A percentile compares a stretch with the other conserved stretches of the same genome.
Conservation (phyloP, 2,113 vertebrate species). For the Syngnathoides biaculeatus region DNA sequence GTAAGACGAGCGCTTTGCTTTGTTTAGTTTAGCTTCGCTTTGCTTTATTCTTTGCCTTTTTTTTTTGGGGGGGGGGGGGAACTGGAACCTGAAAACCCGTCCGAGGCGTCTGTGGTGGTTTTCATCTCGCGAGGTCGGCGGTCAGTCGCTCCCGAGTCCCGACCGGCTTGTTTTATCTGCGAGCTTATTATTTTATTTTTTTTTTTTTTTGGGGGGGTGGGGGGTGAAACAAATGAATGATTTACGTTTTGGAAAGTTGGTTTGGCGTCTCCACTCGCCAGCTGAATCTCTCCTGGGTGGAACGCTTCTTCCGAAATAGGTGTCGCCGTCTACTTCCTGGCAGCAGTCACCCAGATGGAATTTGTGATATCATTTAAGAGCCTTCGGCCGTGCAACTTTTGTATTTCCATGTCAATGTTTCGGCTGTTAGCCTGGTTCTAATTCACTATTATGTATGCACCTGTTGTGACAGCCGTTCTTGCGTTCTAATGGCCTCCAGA, state of each 20-base stretch:
- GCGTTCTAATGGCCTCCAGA: not conserved
- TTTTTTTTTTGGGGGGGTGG: not conserved
- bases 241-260: not conserved
- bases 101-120: not conserved
- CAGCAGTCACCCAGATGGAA: not conserved
- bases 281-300: not conserved
- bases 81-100: too few relatives aligned
- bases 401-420: not conserved
- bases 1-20: constrained; percentile 31
- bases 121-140: not conserved
- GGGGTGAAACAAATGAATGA: not conserved
- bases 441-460: not conserved
- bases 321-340: constrained; percentile 3
- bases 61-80: not conserved
- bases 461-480: not conserved
- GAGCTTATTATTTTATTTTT: not conserved
- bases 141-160: not conserved
- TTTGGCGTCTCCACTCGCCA: not conserved
- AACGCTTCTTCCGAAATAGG: not conserved
- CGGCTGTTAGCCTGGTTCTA: not conserved
- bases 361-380: not conserved
- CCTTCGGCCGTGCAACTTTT: not conserved
- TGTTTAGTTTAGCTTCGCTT: too few relatives aligned
- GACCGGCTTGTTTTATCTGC: not conserved
- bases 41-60: too few relatives aligned